Evolutionary conservation across 2,797 vertebrate genomes (phyloP).

Genomic region (Typhlichthys eigenmanni): DNA sequence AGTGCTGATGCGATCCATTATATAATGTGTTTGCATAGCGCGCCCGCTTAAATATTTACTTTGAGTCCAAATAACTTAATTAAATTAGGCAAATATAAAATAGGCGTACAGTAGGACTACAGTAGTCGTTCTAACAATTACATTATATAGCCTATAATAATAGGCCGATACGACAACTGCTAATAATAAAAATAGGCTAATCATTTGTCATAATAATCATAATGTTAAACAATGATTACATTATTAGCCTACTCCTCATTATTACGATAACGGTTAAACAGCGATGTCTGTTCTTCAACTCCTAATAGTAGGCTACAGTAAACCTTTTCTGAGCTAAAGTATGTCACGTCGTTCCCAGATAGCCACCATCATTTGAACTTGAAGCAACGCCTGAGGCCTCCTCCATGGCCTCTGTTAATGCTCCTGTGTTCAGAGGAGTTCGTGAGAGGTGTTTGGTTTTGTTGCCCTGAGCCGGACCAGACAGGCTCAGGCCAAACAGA

Average conservation of each 20-base stretch:
- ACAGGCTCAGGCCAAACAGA: conserved; percentile 28
- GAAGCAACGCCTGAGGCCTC: conserved; percentile 13
- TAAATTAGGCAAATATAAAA: neutral
- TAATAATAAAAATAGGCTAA: neutral
- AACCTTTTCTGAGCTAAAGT: conserved; percentile 3
- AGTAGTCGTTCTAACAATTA: too few relatives aligned
- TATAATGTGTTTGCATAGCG: too few relatives aligned
- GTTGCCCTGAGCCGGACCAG: conserved; percentile 39
- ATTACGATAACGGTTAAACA: neutral
- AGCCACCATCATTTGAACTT: neutral
- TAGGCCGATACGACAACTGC: too few relatives aligned
- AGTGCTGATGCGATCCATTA: neutral
- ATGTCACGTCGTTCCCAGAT: neutral
- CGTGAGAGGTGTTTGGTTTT: conserved; percentile 53
- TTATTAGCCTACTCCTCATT: neutral
- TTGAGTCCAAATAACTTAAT: too few relatives aligned
- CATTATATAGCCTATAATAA: too few relatives aligned
- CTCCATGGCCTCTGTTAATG: conserved; percentile 16
- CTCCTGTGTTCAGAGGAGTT: conserved; percentile 43
- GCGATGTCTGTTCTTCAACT: too few relatives aligned
- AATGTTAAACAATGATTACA: neutral
- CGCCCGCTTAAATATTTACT: too few relatives aligned
- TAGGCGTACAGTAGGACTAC: too few relatives aligned
- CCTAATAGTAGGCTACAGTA: too few relatives aligned
- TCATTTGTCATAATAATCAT: neutral